These are phyloP conservation scores for Triplophysa siluroides DNA, from an alignment of 2,113 vertebrate species.

Conservation along the genomic window DNA sequence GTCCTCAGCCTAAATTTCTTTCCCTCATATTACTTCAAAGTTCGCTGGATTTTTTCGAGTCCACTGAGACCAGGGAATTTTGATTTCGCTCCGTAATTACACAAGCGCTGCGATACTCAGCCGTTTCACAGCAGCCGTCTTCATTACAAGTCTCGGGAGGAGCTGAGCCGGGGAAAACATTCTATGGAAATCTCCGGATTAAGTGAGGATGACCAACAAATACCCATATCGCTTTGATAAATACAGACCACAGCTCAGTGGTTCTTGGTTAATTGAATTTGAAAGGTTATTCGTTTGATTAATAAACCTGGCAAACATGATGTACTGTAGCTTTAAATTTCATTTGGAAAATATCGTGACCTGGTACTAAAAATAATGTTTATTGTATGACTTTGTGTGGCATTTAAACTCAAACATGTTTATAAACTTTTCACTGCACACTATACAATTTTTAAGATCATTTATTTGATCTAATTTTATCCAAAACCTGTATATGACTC, in stretches of 20 bases:
- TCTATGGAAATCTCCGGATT: neutral
- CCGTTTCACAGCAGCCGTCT: constrained; percentile 27
- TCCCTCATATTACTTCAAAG: constrained; percentile 6
- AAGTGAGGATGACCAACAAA: constrained; percentile 13
- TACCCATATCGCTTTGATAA: neutral
- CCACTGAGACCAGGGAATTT: constrained; percentile 22
- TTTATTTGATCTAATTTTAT: too few species aligned
- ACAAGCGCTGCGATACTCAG: constrained; percentile 31
- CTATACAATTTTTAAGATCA: too few species aligned
- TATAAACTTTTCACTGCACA: too few species aligned
- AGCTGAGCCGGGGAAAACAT: constrained; percentile 9
- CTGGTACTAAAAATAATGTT: neutral
- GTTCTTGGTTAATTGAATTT: neutral
- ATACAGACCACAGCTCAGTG: neutral
- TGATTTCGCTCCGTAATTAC: constrained; percentile 43
- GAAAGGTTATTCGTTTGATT: neutral
- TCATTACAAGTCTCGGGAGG: constrained; percentile 36
- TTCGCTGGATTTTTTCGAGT: neutral
- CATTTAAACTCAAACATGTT: neutral
- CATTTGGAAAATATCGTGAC: too few species aligned
- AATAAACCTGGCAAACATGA: neutral
- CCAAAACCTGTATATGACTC: too few species aligned
- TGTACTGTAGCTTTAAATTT: neutral
- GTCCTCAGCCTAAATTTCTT: constrained; percentile 7
- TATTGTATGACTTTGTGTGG: too few species aligned